Evolutionary conservation across 2,888 invertebrate species (phyloP), one percentile per base, ranked within the genome.

Genomic region (Lasiommata megera): DNA sequence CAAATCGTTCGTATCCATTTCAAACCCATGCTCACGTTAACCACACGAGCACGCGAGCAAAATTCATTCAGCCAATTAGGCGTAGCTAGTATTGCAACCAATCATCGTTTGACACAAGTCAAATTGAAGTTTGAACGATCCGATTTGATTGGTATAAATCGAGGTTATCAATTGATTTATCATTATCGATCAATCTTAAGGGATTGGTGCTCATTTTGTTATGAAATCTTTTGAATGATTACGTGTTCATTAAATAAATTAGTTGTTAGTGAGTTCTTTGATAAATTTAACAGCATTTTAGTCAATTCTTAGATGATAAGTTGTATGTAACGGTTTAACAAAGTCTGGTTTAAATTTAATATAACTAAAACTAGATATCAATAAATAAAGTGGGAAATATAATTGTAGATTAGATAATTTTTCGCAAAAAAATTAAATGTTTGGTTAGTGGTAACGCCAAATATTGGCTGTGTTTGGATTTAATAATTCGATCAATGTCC

Each of bases 61-160:
- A 85, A 82, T 81, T 84, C 82, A 85, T 87, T 82, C 82, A 83
- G 82, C 80, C 88, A 88, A 88, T 88, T 85, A 87, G 79, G 73
- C 76, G 74, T 77, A 74, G 74, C 73, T 79, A 79, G 77, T 86
- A 87, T 84, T 82, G 86, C 86, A 84, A 87, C 87, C 88, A 87
- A 86, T 88, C 87, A 88, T 85, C 84, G 83, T 86, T 84, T 85
- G 85, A 88, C 87, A 86, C 79, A 80, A 84, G 81, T 86, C 85
- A 79, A 88, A 87, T 86, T 82, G 84, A 72, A 80, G 82, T 82
- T 82, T 82, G 81, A 82, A 75, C 79, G 78, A 77, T 83, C 80
- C 73, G 74, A 73, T 81, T 80, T 82, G 84, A 88, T 88, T 87
- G 87, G 81, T 83, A 84, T 77, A 78, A 84, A 88, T 85, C 79